Conservation (phyloP, 92 coral and sea anemone species). For the Zoanthus gigantus region DNA sequence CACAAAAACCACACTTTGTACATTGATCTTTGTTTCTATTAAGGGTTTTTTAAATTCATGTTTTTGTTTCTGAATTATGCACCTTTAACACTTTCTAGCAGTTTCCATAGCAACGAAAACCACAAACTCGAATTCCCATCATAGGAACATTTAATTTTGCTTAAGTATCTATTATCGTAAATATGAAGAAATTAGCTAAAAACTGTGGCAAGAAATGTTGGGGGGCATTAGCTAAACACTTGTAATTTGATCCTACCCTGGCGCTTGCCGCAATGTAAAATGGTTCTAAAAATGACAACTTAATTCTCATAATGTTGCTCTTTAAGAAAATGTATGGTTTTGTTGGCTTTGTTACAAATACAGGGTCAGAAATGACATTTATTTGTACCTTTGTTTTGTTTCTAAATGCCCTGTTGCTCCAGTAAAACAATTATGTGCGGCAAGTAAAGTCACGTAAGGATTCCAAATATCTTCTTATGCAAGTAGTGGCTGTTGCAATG, state of each 20-base stretch:
- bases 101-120: constrained; percentile 19
- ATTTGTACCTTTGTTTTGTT: constrained; percentile 11
- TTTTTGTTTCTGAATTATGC: constrained; percentile 15
- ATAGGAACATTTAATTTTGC: constrained; percentile 15
- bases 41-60: constrained; percentile 1
- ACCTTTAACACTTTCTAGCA: constrained; percentile 13
- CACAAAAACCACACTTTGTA: not conserved
- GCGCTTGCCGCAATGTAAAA: constrained; percentile 25
- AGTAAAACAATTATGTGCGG: no score
- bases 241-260: constrained; percentile 12
- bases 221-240: constrained; percentile 16
- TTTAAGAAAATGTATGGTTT: constrained; percentile 33
- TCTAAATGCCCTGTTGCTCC: constrained; percentile 1
- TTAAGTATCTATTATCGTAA: constrained; percentile 15
- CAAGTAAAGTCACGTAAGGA: no score
- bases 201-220: constrained; percentile 5
- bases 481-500: no score
- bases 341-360: constrained; percentile 17
- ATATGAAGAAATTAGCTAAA: constrained; percentile 13
- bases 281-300: not conserved
- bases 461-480: no score
- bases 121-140: constrained; percentile 29
- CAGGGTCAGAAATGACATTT: constrained; percentile 13
- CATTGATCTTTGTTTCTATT: constrained; percentile 22
- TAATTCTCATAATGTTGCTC: not conserved